Evolutionary conservation across 1,140 invertebrate species (phyloP).

Genomic region (Camponotus floridanus): DNA sequence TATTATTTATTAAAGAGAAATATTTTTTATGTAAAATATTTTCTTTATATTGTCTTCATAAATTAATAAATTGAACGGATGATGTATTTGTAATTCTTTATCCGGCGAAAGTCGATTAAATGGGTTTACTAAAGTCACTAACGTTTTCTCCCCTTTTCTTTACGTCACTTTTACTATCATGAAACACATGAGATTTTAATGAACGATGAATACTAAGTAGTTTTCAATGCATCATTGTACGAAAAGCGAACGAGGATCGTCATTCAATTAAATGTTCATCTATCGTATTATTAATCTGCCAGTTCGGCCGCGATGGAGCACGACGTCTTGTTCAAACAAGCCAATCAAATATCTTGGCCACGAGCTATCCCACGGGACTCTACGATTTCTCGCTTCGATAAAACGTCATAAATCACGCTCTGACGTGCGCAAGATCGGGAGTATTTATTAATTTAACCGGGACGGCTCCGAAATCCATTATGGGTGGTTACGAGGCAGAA

Average conservation of each 20-base stretch:
- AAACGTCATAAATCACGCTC: slow-evolving; percentile 69
- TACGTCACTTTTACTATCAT: background rate
- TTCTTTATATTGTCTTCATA: background rate
- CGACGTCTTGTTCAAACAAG: slow-evolving; percentile 62
- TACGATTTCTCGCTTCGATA: slow-evolving; percentile 56
- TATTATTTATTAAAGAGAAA: background rate
- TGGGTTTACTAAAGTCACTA: background rate
- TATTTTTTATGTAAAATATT: slow-evolving; percentile 1
- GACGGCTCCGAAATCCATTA: slow-evolving; percentile 67
- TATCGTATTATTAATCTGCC: slow-evolving; percentile 65
- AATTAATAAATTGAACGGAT: background rate
- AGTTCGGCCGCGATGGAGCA: slow-evolving; percentile 51
- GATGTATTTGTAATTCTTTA: background rate
- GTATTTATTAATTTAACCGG: slow-evolving; percentile 73
- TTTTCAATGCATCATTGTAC: slow-evolving; percentile 17
- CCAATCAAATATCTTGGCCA: slow-evolving; percentile 59
- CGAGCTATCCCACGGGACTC: slow-evolving; percentile 50
- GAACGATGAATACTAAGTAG: slow-evolving; percentile 48
- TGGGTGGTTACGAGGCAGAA: slow-evolving; percentile 70
- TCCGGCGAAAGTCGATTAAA: background rate
- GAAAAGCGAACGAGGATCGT: slow-evolving; percentile 22
- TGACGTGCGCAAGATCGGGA: slow-evolving; percentile 51
- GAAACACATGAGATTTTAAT: slow-evolving; percentile 47
- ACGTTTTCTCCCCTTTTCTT: background rate
- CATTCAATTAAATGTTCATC: slow-evolving; percentile 64